Evolutionary conservation across 2,797 vertebrate genomes (phyloP).

Genomic region (Sebastes iracundus): DNA sequence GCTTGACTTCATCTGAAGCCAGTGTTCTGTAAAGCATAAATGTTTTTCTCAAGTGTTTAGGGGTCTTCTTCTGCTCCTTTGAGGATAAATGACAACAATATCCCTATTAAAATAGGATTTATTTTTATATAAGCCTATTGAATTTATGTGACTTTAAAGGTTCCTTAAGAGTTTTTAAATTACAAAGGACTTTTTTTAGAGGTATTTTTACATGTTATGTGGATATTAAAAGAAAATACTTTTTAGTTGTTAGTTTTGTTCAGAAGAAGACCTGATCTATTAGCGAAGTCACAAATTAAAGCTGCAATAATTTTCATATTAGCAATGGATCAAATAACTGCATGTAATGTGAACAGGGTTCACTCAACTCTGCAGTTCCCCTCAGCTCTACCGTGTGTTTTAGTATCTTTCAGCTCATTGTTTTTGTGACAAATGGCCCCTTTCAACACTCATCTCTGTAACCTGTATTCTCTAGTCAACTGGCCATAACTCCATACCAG

Average conservation of each 20-base stretch:
- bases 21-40: not conserved
- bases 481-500: too few relatives aligned
- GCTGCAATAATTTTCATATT: not conserved
- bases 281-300: not conserved
- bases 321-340: not conserved
- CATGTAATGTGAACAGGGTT: not conserved
- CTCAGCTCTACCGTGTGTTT: not conserved
- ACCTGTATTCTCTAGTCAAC: too few relatives aligned
- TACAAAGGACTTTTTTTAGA: not conserved
- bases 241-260: not conserved
- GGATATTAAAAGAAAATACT: not conserved
- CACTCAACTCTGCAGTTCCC: not conserved
- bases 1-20: conserved; percentile 4
- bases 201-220: not conserved
- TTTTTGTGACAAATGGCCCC: too few relatives aligned
- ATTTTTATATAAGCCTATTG: not conserved
- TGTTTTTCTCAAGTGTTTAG: not conserved
- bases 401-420: not conserved
- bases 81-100: not conserved
- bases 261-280: not conserved
- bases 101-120: not conserved
- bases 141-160: not conserved
- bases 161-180: not conserved
- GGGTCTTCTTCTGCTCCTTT: not conserved
- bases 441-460: too few relatives aligned